Evolutionary conservation across 2,797 vertebrate genomes (phyloP).

Genomic region (Antrozous pallidus): DNA sequence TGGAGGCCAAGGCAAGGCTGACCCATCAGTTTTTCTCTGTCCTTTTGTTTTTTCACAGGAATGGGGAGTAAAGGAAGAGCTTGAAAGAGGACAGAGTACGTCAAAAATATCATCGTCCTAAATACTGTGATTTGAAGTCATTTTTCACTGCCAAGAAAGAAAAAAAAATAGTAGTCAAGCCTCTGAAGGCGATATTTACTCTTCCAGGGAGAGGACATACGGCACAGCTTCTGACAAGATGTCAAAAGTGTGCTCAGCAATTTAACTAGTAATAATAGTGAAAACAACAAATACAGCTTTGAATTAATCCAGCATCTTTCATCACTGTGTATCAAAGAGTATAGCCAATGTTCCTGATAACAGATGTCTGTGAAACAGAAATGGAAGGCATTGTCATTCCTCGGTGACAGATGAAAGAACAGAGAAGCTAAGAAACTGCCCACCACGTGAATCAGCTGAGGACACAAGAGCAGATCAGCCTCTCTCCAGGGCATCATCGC

Average conservation of each 20-base stretch:
- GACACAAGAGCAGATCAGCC: background rate
- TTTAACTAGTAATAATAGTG: conserved; percentile 78
- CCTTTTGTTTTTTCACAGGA: background rate
- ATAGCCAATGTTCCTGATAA: conserved; percentile 47
- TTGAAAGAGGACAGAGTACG: conserved; percentile 33
- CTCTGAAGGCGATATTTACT: conserved; percentile 72
- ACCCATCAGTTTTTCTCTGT: background rate
- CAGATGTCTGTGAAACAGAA: conserved; percentile 27
- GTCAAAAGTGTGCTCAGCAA: conserved; percentile 61
- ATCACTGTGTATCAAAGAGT: conserved; percentile 73
- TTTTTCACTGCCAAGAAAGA: conserved; percentile 61
- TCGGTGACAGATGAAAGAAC: conserved; percentile 62
- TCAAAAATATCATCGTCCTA: conserved; percentile 58
- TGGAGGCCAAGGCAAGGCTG: background rate
- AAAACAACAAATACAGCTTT: conserved; percentile 73
- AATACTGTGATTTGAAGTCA: conserved; percentile 66
- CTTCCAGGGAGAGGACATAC: conserved; percentile 43
- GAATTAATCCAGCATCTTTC: conserved; percentile 76
- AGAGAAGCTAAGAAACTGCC: conserved; percentile 32
- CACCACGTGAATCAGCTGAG: background rate
- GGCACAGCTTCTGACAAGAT: conserved; percentile 67
- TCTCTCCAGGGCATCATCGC: background rate
- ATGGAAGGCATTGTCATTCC: conserved; percentile 31
- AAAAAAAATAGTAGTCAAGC: conserved; percentile 33
- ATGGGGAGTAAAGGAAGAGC: background rate